Conservation (phyloP, 1,140 invertebrate species). For the Anoplolepis gracilipes region DNA sequence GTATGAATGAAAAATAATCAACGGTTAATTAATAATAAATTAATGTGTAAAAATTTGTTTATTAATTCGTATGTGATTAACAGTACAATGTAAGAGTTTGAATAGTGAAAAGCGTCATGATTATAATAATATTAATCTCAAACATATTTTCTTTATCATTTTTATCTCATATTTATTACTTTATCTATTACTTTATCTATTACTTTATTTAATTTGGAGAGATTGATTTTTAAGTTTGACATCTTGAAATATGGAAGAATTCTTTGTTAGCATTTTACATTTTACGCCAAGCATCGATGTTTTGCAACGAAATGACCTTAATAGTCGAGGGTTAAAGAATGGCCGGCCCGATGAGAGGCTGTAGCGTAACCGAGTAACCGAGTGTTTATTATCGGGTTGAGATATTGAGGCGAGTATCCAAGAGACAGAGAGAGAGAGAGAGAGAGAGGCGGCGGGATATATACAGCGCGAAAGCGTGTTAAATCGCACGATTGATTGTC, state of each 20-base stretch:
- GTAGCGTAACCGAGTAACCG: constrained; percentile 23
- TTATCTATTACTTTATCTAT: neutral
- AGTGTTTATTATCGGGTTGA: constrained; percentile 37
- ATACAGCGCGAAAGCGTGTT: constrained; percentile 54
- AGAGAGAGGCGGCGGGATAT: constrained; percentile 26
- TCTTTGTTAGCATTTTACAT: neutral
- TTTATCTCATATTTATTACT: constrained; percentile 16
- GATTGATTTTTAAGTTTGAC: neutral
- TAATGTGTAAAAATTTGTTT: neutral
- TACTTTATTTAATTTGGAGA: neutral
- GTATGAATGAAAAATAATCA: neutral
- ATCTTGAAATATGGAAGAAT: neutral
- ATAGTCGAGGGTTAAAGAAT: constrained; percentile 23
- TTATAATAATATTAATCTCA: neutral
- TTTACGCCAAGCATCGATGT: neutral
- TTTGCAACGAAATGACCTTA: constrained; percentile 34
- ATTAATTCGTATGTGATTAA: too few species aligned
- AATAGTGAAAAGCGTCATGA: neutral
- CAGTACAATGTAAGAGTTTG: too few species aligned
- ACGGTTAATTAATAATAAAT: neutral
- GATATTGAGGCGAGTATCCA: neutral
- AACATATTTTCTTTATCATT: neutral
- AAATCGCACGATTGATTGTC: constrained; percentile 51
- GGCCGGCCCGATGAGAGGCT: neutral
- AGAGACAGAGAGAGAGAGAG: constrained; percentile 32